A percentile compares a stretch with the other conserved stretches of the same genome.
Evolutionary conservation across 2,888 invertebrate genomes (phyloP).

Genomic region (Andrena fulva): DNA sequence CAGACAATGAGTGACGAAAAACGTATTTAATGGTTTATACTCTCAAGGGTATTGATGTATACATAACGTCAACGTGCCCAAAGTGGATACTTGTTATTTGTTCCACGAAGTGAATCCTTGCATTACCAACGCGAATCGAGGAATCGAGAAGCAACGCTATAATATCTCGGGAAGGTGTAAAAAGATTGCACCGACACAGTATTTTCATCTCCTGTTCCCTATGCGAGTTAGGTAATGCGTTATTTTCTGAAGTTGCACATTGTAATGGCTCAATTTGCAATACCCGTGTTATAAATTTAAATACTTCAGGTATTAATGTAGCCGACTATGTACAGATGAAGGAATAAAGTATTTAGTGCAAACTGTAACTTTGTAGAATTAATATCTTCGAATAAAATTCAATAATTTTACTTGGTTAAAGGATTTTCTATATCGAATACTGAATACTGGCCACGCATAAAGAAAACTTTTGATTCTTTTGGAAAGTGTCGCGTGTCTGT

Average conservation of each 20-base stretch:
- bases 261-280: background rate
- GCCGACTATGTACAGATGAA: background rate
- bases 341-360: background rate
- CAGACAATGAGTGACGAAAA: no score
- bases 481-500: no score
- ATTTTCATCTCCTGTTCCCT: conserved; percentile 29
- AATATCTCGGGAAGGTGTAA: conserved; percentile 55
- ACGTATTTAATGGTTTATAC: no score
- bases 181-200: conserved; percentile 50
- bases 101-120: conserved; percentile 1
- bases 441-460: background rate
- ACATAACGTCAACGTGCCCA: no score
- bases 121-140: conserved; percentile 42
- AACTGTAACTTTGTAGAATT: background rate
- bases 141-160: conserved; percentile 52
- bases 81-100: no score
- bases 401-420: background rate
- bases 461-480: background rate
- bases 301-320: background rate
- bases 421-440: no score
- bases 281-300: background rate
- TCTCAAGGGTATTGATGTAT: no score
- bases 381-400: background rate
- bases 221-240: background rate
- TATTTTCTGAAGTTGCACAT: background rate